These are phyloP conservation scores for Ectemnius lituratus DNA, from an alignment of 2,888 invertebrate species.

Conservation along the genomic window DNA sequence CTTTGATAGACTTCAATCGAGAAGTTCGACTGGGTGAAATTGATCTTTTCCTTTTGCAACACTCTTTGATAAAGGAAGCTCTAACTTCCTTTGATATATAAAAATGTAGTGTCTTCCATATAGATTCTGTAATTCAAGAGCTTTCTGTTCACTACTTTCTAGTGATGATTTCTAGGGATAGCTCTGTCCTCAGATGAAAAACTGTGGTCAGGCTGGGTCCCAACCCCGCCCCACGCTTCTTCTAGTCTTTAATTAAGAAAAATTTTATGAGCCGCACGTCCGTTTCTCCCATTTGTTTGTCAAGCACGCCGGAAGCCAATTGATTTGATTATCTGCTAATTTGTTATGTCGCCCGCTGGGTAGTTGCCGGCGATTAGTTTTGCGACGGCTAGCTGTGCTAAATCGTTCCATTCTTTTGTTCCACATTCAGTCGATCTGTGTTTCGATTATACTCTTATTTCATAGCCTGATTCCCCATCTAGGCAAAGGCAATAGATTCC, in stretches of 20 bases:
- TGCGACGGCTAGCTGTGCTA: conserved; percentile 24
- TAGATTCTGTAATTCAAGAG: conserved; percentile 32
- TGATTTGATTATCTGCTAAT: conserved; percentile 75
- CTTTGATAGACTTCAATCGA: background rate
- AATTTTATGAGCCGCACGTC: conserved; percentile 68
- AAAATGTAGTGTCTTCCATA: too few relatives aligned
- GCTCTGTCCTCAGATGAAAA: conserved; percentile 41
- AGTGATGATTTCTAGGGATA: background rate
- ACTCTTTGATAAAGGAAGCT: too few relatives aligned
- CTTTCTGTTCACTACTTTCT: conserved; percentile 29
- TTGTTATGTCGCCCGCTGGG: conserved; percentile 66
- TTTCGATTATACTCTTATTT: background rate
- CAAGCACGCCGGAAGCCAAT: conserved; percentile 68
- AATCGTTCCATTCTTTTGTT: background rate
- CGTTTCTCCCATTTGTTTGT: conserved; percentile 70
- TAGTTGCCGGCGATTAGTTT: conserved; percentile 24
- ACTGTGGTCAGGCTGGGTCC: conserved; percentile 40
- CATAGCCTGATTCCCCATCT: background rate
- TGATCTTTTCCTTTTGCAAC: too few relatives aligned
- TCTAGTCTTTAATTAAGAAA: conserved; percentile 71
- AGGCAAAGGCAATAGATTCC: conserved; percentile 11
- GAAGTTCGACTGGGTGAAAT: background rate
- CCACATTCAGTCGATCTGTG: too few relatives aligned
- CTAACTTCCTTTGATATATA: too few relatives aligned
- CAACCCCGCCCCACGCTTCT: conserved; percentile 58